phyloP scores from a whole-genome alignment of 2,113 vertebrate species.

The Nerophis lumbriciformis region DNA sequence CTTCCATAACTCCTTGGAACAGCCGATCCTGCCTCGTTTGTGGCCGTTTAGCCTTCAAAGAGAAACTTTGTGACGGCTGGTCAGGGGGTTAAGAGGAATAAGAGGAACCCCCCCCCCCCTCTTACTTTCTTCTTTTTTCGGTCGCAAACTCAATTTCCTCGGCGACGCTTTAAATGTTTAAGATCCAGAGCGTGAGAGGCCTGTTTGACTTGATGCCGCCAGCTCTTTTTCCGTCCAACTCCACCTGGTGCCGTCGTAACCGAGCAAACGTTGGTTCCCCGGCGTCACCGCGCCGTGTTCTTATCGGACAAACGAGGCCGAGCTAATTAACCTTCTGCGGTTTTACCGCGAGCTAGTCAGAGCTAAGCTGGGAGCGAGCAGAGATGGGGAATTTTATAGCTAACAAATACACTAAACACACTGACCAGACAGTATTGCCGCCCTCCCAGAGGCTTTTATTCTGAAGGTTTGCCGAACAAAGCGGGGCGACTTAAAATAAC shows the following conservation, averaged over 20 bases:
- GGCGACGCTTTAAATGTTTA: conserved; percentile 66
- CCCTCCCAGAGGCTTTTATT: no score
- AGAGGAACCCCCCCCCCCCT: neutral
- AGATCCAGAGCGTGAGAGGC: conserved; percentile 62
- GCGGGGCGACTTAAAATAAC: no score
- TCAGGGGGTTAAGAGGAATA: conserved; percentile 61
- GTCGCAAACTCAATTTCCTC: conserved; percentile 75
- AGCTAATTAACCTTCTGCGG: conserved; percentile 33
- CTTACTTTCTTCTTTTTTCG: conserved; percentile 53
- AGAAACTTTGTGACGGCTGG: conserved; percentile 65
- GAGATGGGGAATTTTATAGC: no score
- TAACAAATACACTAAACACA: no score
- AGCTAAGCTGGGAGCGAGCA: no score
- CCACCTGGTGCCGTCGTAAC: no score
- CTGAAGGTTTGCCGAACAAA: no score
- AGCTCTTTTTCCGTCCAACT: no score
- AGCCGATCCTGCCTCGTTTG: conserved; percentile 70
- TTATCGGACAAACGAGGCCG: conserved; percentile 38
- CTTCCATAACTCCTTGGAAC: conserved; percentile 72
- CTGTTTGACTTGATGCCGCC: conserved; percentile 56
- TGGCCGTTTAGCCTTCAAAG: conserved; percentile 71
- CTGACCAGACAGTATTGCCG: no score
- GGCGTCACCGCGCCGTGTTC: conserved; percentile 20
- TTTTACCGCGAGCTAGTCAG: no score
- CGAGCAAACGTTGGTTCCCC: neutral